These are phyloP conservation scores for Phasia obesa DNA, from an alignment of 2,888 invertebrate genomes.

Conservation along the genomic window DNA sequence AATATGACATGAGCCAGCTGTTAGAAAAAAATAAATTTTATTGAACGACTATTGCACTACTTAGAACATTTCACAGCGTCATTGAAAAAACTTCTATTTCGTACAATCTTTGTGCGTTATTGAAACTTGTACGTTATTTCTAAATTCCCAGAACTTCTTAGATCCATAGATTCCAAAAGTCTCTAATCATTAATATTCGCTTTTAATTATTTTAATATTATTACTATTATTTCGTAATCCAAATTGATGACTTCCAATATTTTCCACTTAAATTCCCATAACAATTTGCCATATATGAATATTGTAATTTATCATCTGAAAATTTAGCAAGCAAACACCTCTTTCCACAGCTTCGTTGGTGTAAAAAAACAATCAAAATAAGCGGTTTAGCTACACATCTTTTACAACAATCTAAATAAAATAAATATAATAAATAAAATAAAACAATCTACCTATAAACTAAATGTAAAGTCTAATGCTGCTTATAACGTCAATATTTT, in stretches of 20 bases:
- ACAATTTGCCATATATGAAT: slow-evolving; percentile 29
- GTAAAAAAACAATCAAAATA: slow-evolving; percentile 67
- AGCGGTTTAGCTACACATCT: slow-evolving; percentile 68
- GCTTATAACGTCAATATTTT: slow-evolving; percentile 62
- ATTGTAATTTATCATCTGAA: slow-evolving; percentile 63
- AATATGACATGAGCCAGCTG: no score
- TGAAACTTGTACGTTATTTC: no score
- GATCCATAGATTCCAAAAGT: no score
- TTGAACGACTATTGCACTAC: no score
- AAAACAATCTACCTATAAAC: slow-evolving; percentile 60
- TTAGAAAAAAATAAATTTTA: no score
- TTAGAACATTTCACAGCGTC: no score
- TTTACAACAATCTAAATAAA: slow-evolving; percentile 38
- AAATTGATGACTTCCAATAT: slow-evolving; percentile 67
- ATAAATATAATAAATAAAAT: slow-evolving; percentile 41
- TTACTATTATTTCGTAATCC: slow-evolving; percentile 20
- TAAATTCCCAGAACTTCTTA: no score
- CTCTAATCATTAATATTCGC: neutral
- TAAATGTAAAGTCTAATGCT: slow-evolving; percentile 31
- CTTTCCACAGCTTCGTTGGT: neutral
- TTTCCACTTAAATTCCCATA: slow-evolving; percentile 57
- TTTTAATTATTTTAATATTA: neutral
- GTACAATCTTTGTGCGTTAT: no score
- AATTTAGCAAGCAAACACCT: slow-evolving; percentile 44
- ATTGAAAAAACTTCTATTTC: no score